Conservation (phyloP, 2,797 vertebrate species). For the Notamacropus eugenii region DNA sequence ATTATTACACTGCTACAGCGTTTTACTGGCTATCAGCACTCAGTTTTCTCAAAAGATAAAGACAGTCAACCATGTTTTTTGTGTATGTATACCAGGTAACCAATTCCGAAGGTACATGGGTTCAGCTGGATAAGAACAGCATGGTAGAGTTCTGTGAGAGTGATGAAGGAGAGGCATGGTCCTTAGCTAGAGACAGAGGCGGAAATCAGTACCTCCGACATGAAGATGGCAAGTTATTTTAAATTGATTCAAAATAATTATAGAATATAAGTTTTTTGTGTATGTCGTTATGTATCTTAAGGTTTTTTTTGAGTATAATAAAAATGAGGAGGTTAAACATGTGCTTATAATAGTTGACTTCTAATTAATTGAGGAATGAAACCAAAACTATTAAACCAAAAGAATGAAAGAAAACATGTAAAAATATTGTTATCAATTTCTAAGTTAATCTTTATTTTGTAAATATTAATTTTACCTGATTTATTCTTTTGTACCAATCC, state of each 20-base stretch:
- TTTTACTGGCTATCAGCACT: constrained; percentile 75
- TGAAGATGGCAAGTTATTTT: constrained; percentile 93
- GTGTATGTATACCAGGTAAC: constrained; percentile 93
- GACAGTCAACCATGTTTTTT: constrained; percentile 82
- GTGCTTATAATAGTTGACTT: constrained; percentile 31
- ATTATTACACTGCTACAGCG: constrained; percentile 65
- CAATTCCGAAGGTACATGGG: constrained; percentile 98
- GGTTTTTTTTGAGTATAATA: constrained; percentile 27
- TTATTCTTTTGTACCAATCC: constrained; percentile 55
- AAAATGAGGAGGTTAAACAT: constrained; percentile 38
- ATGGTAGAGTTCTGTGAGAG: constrained; percentile 99
- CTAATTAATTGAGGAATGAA: constrained; percentile 52
- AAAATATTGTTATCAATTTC: constrained; percentile 33
- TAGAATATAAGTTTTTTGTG: constrained; percentile 50
- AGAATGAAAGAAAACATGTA: constrained; percentile 47
- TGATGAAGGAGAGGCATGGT: constrained; percentile 99
- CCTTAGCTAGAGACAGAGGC: constrained; percentile 96
- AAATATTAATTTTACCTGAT: background rate
- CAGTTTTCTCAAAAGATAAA: constrained; percentile 70
- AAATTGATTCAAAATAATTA: constrained; percentile 69
- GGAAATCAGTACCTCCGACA: constrained; percentile 98
- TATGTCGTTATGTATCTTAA: constrained; percentile 46
- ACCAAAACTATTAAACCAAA: constrained; percentile 10
- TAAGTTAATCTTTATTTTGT: constrained; percentile 33
- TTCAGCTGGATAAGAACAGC: constrained; percentile 99